Conservation (phyloP, 2,797 vertebrate genomes). For the Leucoraja ocellata region DNA sequence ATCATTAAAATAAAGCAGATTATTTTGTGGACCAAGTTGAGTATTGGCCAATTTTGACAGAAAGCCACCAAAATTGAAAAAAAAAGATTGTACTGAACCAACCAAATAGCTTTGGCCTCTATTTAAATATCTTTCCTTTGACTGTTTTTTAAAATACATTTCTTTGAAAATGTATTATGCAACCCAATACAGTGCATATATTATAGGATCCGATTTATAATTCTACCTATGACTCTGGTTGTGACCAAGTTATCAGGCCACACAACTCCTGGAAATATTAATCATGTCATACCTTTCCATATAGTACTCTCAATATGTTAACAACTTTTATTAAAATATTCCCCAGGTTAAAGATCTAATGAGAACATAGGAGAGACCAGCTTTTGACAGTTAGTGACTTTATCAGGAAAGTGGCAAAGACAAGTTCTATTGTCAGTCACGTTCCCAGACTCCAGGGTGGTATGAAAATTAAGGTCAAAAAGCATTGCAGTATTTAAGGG, state of each 20-base stretch:
- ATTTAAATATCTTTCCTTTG: background rate
- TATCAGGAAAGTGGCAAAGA: background rate
- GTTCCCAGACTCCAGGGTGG: constrained; percentile 8
- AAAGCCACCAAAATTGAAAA: background rate
- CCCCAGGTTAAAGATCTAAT: constrained; percentile 7
- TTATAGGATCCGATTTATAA: background rate
- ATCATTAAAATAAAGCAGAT: background rate
- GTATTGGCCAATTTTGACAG: background rate
- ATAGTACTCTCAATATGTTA: background rate
- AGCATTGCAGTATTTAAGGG: constrained; percentile 12
- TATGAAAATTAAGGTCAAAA: constrained; percentile 35
- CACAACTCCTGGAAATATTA: background rate
- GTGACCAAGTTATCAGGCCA: constrained; percentile 1
- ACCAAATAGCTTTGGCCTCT: background rate
- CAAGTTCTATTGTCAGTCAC: constrained; percentile 4
- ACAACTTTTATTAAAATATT: background rate
- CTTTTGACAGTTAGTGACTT: background rate
- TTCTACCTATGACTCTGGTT: background rate
- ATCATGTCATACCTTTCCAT: background rate
- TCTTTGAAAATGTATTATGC: background rate
- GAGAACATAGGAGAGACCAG: constrained; percentile 13
- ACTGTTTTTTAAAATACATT: background rate
- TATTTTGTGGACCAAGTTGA: background rate
- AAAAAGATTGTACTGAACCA: background rate
- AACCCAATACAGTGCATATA: background rate